Percentiles rank a stretch among this genome's conserved stretches.
Conservation (phyloP, 2,888 invertebrate genomes). For the Cryptus viduatorius region DNA sequence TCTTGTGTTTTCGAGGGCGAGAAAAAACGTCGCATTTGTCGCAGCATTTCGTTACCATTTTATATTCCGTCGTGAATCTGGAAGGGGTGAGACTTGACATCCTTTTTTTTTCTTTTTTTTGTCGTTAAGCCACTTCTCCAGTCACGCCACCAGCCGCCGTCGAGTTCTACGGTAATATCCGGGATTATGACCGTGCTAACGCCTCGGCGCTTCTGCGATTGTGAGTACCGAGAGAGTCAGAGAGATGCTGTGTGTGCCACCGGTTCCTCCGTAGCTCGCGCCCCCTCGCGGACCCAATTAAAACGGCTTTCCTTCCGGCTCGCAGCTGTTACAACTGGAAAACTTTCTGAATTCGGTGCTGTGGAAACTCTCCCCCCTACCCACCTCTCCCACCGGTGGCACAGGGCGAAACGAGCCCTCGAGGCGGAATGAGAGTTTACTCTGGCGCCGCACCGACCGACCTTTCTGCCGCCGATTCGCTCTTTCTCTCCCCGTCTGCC, state of each 20-base stretch:
- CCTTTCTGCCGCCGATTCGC: conserved; percentile 54
- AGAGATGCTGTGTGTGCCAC: conserved; percentile 35
- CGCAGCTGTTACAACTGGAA: conserved; percentile 76
- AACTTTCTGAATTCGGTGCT: conserved; percentile 74
- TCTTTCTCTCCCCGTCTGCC: conserved; percentile 32
- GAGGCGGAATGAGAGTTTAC: conserved; percentile 69
- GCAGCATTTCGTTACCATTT: conserved; percentile 6
- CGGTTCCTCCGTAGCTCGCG: conserved; percentile 38
- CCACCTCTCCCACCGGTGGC: conserved; percentile 24
- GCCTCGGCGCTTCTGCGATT: conserved; percentile 59
- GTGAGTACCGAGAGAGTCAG: conserved; percentile 17
- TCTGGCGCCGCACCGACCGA: conserved; percentile 42
- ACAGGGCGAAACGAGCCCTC: conserved; percentile 56
- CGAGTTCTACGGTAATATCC: conserved; percentile 66
- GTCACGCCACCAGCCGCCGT: conserved; percentile 48
- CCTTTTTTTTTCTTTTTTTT: conserved; percentile 38
- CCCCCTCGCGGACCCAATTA: conserved; percentile 75
- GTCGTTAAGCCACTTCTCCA: conserved; percentile 66
- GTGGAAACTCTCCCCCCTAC: conserved; percentile 46
- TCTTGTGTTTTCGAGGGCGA: background rate
- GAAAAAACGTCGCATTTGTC: conserved; percentile 13
- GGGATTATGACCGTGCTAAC: conserved; percentile 70
- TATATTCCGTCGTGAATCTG: conserved; percentile 25
- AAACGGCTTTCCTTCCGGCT: conserved; percentile 76
- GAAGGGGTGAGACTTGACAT: background rate